These are phyloP conservation scores for Apogon hyalosoma DNA, from an alignment of 2,797 vertebrate species.

Conservation along the genomic window DNA sequence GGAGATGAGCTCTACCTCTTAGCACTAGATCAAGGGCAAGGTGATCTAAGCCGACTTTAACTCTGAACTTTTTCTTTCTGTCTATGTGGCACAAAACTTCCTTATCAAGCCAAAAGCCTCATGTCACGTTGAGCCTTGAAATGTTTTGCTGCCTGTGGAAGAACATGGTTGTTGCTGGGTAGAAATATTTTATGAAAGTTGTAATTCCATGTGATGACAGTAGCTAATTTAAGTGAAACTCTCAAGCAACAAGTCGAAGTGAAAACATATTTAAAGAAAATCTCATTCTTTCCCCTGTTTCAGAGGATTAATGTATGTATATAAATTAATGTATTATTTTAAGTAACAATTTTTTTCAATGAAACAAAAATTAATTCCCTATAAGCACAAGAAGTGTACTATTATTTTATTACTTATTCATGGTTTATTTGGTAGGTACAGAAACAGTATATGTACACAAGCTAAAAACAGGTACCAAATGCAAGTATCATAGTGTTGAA, in stretches of 20 bases:
- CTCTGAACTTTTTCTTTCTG: conserved; percentile 72
- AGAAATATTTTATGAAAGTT: conserved; percentile 52
- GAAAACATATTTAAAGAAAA: conserved; percentile 1
- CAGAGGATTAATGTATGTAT: neutral
- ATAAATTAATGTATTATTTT: no score
- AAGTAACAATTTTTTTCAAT: neutral
- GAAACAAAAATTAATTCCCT: conserved; percentile 8
- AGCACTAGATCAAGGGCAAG: conserved; percentile 78
- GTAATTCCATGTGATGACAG: conserved; percentile 31
- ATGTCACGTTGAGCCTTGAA: conserved; percentile 48
- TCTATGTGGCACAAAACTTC: conserved; percentile 68
- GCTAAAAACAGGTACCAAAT: no score
- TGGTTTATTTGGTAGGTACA: no score
- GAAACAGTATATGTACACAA: no score
- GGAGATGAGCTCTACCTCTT: conserved; percentile 73
- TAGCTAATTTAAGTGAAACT: conserved; percentile 38
- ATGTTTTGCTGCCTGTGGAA: conserved; percentile 58
- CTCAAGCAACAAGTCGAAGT: conserved; percentile 47
- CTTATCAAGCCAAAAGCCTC: conserved; percentile 66
- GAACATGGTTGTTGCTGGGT: conserved; percentile 76
- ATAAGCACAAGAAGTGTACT: conserved; percentile 9
- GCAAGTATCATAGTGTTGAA: no score
- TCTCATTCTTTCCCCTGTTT: conserved; percentile 1
- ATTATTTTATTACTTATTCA: no score
- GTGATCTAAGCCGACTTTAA: conserved; percentile 71